Percentiles rank a stretch among this genome's conserved stretches.
These are phyloP conservation scores for Sebastes taczanowskii DNA, from an alignment of 2,797 vertebrate species.

Conservation along the genomic window DNA sequence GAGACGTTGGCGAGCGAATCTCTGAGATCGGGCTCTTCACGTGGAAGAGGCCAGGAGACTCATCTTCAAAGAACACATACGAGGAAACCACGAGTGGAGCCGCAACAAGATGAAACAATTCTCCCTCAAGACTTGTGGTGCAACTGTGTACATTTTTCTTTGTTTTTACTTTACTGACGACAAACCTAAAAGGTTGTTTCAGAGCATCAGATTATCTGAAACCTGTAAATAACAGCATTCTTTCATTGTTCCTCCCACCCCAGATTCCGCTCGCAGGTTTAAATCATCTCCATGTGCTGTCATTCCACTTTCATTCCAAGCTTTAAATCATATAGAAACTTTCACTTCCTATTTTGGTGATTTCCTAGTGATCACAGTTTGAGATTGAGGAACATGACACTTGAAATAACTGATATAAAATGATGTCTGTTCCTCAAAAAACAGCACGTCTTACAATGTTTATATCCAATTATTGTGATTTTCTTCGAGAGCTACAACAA, in stretches of 20 bases:
- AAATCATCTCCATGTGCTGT: neutral
- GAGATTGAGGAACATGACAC: neutral
- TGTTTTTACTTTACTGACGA: neutral
- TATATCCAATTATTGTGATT: neutral
- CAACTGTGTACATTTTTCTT: neutral
- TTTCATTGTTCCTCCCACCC: too few relatives aligned
- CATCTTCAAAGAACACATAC: neutral
- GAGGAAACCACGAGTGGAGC: neutral
- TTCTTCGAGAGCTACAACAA: too few relatives aligned
- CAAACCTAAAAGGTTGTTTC: neutral
- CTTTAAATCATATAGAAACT: neutral
- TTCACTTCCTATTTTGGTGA: neutral
- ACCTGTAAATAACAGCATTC: too few relatives aligned
- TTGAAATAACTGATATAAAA: neutral
- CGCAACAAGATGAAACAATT: neutral
- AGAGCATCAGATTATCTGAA: too few relatives aligned
- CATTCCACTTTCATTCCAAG: too few relatives aligned
- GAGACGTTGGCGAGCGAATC: slow-evolving; percentile 1
- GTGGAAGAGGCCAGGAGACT: slow-evolving; percentile 13
- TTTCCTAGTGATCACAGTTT: neutral
- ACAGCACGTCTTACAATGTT: neutral
- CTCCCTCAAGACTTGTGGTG: neutral
- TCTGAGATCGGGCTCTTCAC: slow-evolving; percentile 12
- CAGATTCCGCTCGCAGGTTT: neutral
- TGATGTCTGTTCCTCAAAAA: neutral